A percentile compares a stretch with the other conserved stretches of the same genome.
Evolutionary conservation across 2,113 vertebrate species (phyloP).

Genomic region (Kobus ellipsiprymnus): DNA sequence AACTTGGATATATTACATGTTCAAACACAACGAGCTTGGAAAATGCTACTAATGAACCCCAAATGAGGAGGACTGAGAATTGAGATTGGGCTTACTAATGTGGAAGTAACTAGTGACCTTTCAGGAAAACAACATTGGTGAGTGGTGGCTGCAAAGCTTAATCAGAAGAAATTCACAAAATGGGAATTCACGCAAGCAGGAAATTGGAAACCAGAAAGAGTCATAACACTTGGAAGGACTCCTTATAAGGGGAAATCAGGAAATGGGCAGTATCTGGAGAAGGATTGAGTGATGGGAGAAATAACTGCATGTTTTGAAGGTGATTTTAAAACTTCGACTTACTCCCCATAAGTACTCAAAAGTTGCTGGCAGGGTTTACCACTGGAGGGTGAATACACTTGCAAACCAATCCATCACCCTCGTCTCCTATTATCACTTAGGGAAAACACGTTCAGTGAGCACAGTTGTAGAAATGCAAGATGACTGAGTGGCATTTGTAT

Average conservation of each 20-base stretch:
- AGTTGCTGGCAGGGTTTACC: neutral
- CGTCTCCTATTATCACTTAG: slow-evolving; percentile 43
- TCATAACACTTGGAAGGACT: neutral
- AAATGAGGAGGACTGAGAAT: neutral
- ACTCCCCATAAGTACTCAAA: slow-evolving; percentile 9
- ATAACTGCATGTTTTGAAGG: slow-evolving; percentile 8
- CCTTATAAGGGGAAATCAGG: neutral
- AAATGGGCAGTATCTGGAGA: neutral
- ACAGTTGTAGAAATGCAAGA: slow-evolving; percentile 69
- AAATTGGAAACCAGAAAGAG: neutral
- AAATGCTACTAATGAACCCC: neutral
- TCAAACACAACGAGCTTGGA: neutral
- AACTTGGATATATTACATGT: neutral
- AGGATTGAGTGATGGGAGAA: neutral
- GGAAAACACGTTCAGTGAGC: slow-evolving; percentile 53
- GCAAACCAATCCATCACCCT: neutral
- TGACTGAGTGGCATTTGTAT: slow-evolving; percentile 71
- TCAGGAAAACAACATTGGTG: neutral
- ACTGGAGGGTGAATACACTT: neutral
- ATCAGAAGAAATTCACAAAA: neutral
- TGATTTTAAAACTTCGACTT: slow-evolving; percentile 29
- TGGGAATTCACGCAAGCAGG: neutral
- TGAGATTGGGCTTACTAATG: neutral
- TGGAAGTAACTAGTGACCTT: neutral
- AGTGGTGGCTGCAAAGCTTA: neutral